Evolutionary conservation across 2,797 vertebrate species (phyloP), one percentile per base, ranked within the genome.

Genomic region (Yasuhikotakia modesta): DNA sequence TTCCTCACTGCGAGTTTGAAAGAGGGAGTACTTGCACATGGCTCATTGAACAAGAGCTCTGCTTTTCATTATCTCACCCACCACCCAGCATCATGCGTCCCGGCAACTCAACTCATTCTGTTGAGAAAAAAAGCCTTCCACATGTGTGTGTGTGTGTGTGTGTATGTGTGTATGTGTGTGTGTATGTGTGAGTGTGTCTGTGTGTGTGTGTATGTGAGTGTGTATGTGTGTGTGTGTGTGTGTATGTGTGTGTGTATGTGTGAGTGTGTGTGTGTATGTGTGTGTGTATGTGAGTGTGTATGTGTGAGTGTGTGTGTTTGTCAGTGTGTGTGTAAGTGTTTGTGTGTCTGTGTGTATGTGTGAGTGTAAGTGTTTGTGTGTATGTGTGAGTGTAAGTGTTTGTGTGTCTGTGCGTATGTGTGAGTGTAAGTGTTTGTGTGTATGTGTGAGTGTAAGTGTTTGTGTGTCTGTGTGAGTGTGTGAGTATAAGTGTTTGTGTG

Each of bases 11-110:
- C 85, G 84, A 85, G 82, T 84, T 85, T 85, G 79, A 81, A 80
- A 79, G 84, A 76, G 39, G 86, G 85, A 85, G 85, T 85, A 86
- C 78, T 76, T 81, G 86, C 88, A 91, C 86, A 87, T 87, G 87
- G 81, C 79, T 82, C 79, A 85, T 77, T 82, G 78, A 79, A 78
- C 72, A 79, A 70, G 80, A 73, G 81, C 71, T 87, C 86, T 87
- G 86, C 76, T 87, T 86, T 86, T 82, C 76, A 88, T 87, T 87
- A 86, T 65, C 74, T 66, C 66, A 69, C 70, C 76, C 67, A 70
- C 80, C 84, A 81, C 83, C 81, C 83, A 79, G 70, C 76, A 76
- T 77, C 84, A 74, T 75, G 70, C 52, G 86, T 81, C 71, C 86
- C 82, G 67, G 48, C 83, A 77, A 77, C 75, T 69, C 82, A 73